Percentiles rank a stretch among this genome's conserved stretches.
These are phyloP conservation scores for Mesocricetus auratus DNA, from an alignment of 2,113 vertebrate species.

Conservation along the genomic window DNA sequence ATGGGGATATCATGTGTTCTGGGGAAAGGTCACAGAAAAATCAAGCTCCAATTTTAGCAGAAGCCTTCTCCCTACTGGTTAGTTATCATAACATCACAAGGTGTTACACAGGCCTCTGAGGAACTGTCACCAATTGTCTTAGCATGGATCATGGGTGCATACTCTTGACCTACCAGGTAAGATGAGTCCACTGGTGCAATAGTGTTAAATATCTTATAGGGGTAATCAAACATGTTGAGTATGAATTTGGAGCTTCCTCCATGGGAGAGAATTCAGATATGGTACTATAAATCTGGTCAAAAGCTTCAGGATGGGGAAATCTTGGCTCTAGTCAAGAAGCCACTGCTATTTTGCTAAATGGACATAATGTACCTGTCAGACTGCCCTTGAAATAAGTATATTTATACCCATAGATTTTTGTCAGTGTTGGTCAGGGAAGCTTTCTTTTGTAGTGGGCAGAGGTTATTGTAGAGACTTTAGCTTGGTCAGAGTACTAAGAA, in stretches of 20 bases:
- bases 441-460: not conserved
- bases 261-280: not conserved
- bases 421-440: not conserved
- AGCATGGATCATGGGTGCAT: not conserved
- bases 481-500: not conserved
- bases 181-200: not conserved
- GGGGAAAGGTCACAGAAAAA: not conserved
- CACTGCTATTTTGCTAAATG: not conserved
- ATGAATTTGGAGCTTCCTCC: not conserved
- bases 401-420: not conserved
- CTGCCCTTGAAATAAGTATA: not conserved
- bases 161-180: not conserved
- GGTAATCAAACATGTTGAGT: not conserved
- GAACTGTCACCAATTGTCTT: not conserved
- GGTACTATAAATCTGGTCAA: not conserved
- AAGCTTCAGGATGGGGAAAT: not conserved
- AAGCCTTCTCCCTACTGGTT: not conserved
- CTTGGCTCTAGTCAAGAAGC: not conserved
- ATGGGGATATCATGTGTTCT: not conserved
- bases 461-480: not conserved
- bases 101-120: not conserved
- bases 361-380: not conserved
- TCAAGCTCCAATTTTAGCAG: not conserved
- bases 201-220: not conserved
- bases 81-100: not conserved